Percentiles rank a stretch among this genome's conserved stretches.
Conservation (phyloP, 2,797 vertebrate genomes). For the Pelobates cultripes region DNA sequence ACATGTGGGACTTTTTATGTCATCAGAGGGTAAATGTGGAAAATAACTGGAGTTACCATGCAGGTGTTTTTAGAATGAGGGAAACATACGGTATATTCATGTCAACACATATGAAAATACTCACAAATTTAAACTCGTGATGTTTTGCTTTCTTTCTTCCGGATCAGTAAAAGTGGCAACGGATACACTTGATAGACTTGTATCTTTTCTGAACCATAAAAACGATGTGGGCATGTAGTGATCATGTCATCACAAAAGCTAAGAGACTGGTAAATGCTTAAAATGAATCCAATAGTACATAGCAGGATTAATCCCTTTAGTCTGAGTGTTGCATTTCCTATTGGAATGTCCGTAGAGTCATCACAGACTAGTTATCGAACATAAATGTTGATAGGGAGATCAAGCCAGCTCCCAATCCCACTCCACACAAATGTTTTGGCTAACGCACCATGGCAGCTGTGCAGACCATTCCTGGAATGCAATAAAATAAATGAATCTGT, state of each 20-base stretch:
- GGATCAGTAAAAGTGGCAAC: neutral
- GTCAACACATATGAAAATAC: neutral
- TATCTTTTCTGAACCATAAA: neutral
- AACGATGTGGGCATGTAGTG: neutral
- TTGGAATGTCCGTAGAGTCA: conserved; percentile 1
- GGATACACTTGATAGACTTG: neutral
- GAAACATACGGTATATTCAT: neutral
- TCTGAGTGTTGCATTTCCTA: neutral
- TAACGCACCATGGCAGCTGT: conserved; percentile 41
- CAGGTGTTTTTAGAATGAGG: too few species aligned
- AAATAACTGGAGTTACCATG: neutral
- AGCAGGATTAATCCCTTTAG: neutral
- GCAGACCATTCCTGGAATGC: conserved; percentile 49
- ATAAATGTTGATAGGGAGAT: conserved; percentile 22
- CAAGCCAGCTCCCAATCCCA: conserved; percentile 17
- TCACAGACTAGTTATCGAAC: conserved; percentile 18
- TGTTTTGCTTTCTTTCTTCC: neutral
- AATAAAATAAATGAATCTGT: conserved; percentile 52
- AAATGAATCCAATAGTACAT: neutral
- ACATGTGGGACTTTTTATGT: neutral
- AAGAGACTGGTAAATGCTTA: neutral
- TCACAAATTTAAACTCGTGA: neutral
- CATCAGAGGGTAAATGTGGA: neutral
- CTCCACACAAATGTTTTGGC: conserved; percentile 42
- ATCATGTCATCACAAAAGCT: neutral